Evolutionary conservation across 1,140 invertebrate species (phyloP), one percentile per base, ranked within the genome.

Genomic region (Heliconius melpomene): DNA sequence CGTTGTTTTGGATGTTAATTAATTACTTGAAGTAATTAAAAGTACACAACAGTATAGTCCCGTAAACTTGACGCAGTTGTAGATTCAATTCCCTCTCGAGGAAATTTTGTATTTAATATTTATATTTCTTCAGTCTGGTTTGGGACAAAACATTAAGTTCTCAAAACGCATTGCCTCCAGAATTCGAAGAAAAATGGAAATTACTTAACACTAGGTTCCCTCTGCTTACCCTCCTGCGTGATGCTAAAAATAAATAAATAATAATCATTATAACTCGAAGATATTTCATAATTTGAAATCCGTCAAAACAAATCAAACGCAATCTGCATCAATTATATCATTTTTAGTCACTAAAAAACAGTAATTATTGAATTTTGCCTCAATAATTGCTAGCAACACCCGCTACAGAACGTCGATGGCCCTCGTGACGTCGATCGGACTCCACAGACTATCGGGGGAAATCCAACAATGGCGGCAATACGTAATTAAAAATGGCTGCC

Each of bases 401-500:
- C 74, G 60, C 74, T 70, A 76, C 74, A 76, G 74, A 32, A 38
- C 66, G 66, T 77, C 75, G 72, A 85, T 83, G 82, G 75, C 80
- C 80, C 82, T 82, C 80, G 66, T 71, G 77, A 80, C 72, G 73
- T 74, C 71, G 78, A 75, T 78, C 76, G 75, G 79, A 71, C 79
- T 76, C 23, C 60, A 52, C 52, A 72, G 75, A 77, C 70, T 77
- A 75, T 78, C 66, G 76, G 73, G 75, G 52, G 32, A 81, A 72
- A 75, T 72, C 73, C 71, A 79, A 90, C 87, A 88, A 89, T 89
- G 83, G 84, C 83, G 82, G 74, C 86, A 83, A 85, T 83, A 79
- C 85, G 86, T 90, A 90, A 90, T 91, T 91, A 92, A 92, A 92
- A 90, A 90, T 90, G 89, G 87, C 90, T 84, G 87, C 46, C 83